Conservation (phyloP, 2,797 vertebrate species). For the Hafferia zeledoni region DNA sequence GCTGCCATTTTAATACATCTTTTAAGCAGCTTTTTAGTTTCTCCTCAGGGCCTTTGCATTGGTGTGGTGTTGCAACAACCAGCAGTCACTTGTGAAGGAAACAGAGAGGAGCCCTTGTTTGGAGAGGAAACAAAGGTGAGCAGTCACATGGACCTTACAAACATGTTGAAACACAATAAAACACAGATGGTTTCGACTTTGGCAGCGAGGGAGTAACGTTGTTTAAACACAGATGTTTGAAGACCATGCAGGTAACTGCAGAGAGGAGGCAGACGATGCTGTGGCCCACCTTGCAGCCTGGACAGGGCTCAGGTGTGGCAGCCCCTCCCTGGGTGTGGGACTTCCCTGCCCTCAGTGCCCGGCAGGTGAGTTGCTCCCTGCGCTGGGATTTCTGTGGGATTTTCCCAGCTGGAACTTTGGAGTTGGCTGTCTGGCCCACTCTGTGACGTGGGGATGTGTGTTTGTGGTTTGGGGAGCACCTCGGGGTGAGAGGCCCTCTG, state of each 20-base stretch:
- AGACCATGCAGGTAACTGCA: not conserved
- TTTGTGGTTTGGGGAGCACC: conserved; percentile 42
- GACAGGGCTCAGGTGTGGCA: not conserved
- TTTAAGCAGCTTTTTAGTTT: not conserved
- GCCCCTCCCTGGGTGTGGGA: not conserved
- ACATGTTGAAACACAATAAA: not conserved
- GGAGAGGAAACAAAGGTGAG: not conserved
- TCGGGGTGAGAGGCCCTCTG: conserved; percentile 30
- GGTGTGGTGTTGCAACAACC: not conserved
- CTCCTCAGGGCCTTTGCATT: not conserved
- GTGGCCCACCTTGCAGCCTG: not conserved
- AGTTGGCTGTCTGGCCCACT: not conserved
- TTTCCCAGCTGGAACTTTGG: not conserved
- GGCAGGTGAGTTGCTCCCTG: not conserved
- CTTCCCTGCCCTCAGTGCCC: not conserved
- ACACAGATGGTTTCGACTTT: not conserved
- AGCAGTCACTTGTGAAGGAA: not conserved
- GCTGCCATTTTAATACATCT: not conserved
- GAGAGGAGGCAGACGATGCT: not conserved
- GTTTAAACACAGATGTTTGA: not conserved
- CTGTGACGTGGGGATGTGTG: not conserved
- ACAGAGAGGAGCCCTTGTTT: not conserved
- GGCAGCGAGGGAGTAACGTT: not conserved
- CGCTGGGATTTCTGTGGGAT: not conserved
- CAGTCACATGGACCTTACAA: not conserved